Base-by-base conservation (phyloP, 2,888 invertebrate genomes). In the Drosophila rubida region DNA sequence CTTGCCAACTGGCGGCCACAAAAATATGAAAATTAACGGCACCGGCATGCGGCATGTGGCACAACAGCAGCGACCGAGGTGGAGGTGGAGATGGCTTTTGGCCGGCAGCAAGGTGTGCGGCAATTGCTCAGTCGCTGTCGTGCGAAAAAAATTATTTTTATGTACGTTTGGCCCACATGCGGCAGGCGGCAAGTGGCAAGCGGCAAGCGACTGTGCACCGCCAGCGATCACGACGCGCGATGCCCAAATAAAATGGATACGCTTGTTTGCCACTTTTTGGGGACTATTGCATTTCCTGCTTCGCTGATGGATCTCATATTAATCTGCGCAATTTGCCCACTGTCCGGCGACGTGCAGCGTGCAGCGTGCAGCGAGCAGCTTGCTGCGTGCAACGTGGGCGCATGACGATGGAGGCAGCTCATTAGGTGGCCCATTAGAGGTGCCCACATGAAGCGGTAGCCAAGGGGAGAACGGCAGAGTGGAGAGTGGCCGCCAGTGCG, bases 261-360 rank as follows among this genome's bases (percentile, higher is more conserved):
- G 32, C 30, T 42, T 44, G 25, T 32, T 45, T n/a, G 41, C 11
- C 22, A 35, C 14, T 37, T 46, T 37, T 50, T 32, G 11, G 44
- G 44, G 55, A 13, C 57, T 45, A 51, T 73, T 70, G 83, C 87
- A 86, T 80, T 80, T 81, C 80, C 80, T 81, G 87, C 80, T 83
- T 60, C 54, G 65, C 65, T 87, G 87, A 82, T 82, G 79, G 65
- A 87, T 82, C 70, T 80, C 72, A 70, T 75, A 80, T 87, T 80
- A 84, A 82, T 87, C 78, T 78, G 64, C 49, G 49, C 73, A 71
- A 82, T 81, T 81, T 86, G 67, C 72, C 66, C 55, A 55, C 54
- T 72, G 78, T 72, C 73, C 74, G 67, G 41, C n/a, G 44, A 1
- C 6, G 25, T 39, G 30, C 27, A 9, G 9, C 27, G 27, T 27